Evolutionary conservation across 2,113 vertebrate species (phyloP), one percentile per base, ranked within the genome.

Genomic region (Microtus oregoni): DNA sequence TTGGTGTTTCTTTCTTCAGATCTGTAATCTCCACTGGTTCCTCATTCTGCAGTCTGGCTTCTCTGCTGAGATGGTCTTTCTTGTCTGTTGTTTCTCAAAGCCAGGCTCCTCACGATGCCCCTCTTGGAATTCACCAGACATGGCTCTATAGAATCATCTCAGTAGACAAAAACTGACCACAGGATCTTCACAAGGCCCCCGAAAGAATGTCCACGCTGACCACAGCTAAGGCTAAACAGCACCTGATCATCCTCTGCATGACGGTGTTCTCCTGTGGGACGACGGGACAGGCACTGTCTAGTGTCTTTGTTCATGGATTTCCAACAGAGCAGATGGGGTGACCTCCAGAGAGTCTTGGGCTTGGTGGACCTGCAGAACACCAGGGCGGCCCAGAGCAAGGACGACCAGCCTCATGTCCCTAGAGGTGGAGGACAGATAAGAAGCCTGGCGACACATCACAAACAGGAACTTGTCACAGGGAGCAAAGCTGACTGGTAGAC

Each of bases 91-190:
- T 35, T 44, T 78, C 73, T 30, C 7, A 35, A 86, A 93, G 24
- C 26, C 55, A 58, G 17, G 55, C 28, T 28, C 61, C 90, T 55
- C 30, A 14, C 1, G 38, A 38, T 1, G 35, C 55, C 38, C n/a
- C 38, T 63, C n/a, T 58, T 17, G 52, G 17, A 58, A n/a, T 32
- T 13, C 32, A 14, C 38, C 26, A 15, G 19, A 1, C 32, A 38
- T 7, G 3, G 61, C 28, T 73, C 65, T 50, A 32, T 50, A 32
- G 47, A 28, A 7, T 26, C 77, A 30, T 50, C 76, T 52, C 61
- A 24, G 4, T 8, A 5, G 68, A 76, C 30, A 22, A 50, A 79
- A 1, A 0, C 7, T 17, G 0, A 44, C 8, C 20, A 50, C 41
- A 75, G 5, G 47, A 17, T 61, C 38, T 61, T 6, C 1, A 38